phyloP scores from a whole-genome alignment of 2,888 invertebrate genomes.

The Autographa pulchrina region DNA sequence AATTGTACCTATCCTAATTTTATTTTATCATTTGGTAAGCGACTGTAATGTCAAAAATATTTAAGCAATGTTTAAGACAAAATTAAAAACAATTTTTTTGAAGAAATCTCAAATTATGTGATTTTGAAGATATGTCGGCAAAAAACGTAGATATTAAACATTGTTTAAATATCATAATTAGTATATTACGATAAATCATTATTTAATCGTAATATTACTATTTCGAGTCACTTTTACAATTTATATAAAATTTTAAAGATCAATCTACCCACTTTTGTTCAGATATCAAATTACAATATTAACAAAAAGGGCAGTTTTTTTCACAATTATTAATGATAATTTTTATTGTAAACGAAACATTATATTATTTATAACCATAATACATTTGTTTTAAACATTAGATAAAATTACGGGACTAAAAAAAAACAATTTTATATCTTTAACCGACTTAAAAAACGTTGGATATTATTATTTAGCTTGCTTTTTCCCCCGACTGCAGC shows the following conservation, averaged over 20 bases:
- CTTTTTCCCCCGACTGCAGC: too few species aligned
- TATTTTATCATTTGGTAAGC: slow-evolving; percentile 44
- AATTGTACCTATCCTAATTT: slow-evolving; percentile 47
- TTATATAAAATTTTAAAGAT: neutral
- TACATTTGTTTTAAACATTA: neutral
- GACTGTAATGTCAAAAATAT: slow-evolving; percentile 8
- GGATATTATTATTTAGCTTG: too few species aligned
- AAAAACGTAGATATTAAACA: neutral
- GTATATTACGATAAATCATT: neutral
- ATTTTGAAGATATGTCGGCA: too few species aligned
- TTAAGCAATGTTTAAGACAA: neutral
- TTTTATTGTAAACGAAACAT: neutral
- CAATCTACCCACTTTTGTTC: neutral
- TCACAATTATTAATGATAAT: neutral
- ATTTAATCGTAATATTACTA: neutral
- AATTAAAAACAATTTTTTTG: neutral
- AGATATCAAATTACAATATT: neutral
- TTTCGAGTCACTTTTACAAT: neutral
- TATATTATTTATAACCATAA: neutral
- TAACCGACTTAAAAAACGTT: too few species aligned
- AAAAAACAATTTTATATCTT: too few species aligned
- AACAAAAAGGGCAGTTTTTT: neutral
- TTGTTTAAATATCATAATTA: neutral
- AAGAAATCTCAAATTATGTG: too few species aligned
- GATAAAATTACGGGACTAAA: neutral